Evolutionary conservation across 2,888 invertebrate genomes (phyloP).

Genomic region (Orthonevra nobilis): DNA sequence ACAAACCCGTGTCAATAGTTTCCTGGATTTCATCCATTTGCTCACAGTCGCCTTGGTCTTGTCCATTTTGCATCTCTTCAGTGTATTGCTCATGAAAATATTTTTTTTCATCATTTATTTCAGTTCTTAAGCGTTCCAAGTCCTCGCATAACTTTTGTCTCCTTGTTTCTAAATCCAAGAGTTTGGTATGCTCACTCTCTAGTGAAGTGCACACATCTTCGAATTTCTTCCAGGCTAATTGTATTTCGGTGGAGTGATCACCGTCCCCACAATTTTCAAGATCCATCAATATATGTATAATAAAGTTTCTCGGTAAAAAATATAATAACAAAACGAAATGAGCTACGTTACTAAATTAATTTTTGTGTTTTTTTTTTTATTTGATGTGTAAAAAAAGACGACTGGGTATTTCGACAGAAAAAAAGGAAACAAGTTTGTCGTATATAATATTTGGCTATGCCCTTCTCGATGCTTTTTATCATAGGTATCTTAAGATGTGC

Average conservation of each 20-base stretch:
- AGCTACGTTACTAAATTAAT: too few species aligned
- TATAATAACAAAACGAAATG: too few species aligned
- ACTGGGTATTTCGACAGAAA: too few species aligned
- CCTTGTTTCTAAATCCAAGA: constrained; percentile 71
- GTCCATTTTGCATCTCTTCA: constrained; percentile 41
- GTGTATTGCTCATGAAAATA: constrained; percentile 58
- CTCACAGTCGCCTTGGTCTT: neutral
- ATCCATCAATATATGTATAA: constrained; percentile 29
- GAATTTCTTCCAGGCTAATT: constrained; percentile 52
- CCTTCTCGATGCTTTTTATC: too few species aligned
- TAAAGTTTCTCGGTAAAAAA: too few species aligned
- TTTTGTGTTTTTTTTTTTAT: too few species aligned
- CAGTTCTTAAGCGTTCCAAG: constrained; percentile 71
- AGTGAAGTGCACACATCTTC: constrained; percentile 71
- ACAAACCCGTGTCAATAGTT: constrained; percentile 16
- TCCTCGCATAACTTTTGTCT: constrained; percentile 72
- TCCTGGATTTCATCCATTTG: neutral
- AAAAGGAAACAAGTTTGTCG: too few species aligned
- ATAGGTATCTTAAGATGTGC: too few species aligned
- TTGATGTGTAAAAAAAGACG: too few species aligned
- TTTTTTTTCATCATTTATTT: constrained; percentile 72
- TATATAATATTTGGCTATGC: too few species aligned
- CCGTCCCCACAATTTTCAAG: constrained; percentile 1
- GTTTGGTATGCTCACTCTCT: constrained; percentile 71
- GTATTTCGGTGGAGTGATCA: constrained; percentile 37